Evolutionary conservation across 2,797 vertebrate species (phyloP), one percentile per base, ranked within the genome.

Genomic region (Austrolebias charrua): DNA sequence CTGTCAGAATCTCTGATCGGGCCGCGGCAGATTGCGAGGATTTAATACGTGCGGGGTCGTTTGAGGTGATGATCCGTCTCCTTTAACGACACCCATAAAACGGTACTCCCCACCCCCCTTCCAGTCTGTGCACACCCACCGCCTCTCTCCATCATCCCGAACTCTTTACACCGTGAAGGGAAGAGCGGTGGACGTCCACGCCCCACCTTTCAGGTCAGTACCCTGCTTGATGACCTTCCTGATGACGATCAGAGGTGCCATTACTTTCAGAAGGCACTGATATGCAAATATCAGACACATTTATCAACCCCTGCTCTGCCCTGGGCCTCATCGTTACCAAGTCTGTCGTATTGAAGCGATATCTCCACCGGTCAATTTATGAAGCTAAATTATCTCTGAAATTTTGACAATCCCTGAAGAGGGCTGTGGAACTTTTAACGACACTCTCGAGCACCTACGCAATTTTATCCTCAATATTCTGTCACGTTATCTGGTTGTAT

Each of bases 11-110:
- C 75, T 48, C 65, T 2, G 75, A 67, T 76, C 62, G 71, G 20
- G 68, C 78, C 46, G 13, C 7, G 18, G 75, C 85, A 78, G 77
- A 83, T 78, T 78, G 76, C 86, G 4, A 76, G 73, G 85, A 84
- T 87, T 85, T 83, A 85, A 81, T 83, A 83, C 46, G 57, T 29
- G 70, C 18, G 38, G 77, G 82, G 82, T 89, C 80, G 79, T 89
- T 86, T 72, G 66, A 84, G 86, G 81, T 78, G 76, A 88, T 88
- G 84, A 90, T 86, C 81, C 70, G 81, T 90, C 86, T 88, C 71
- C 76, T 85, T 87, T 90, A 89, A 90, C 69, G 65, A 83, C 75
- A 64, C 65, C 67, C 76, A 84, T 86, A 89, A 91, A 90, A 82
- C 24, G 35, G 40, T 66, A 61, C 69, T 80, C 60, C 24, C 24